Percentiles rank a stretch among this genome's conserved stretches.
Evolutionary conservation across 2,797 vertebrate genomes (phyloP).

Genomic region (Odontamblyopus rebecca): DNA sequence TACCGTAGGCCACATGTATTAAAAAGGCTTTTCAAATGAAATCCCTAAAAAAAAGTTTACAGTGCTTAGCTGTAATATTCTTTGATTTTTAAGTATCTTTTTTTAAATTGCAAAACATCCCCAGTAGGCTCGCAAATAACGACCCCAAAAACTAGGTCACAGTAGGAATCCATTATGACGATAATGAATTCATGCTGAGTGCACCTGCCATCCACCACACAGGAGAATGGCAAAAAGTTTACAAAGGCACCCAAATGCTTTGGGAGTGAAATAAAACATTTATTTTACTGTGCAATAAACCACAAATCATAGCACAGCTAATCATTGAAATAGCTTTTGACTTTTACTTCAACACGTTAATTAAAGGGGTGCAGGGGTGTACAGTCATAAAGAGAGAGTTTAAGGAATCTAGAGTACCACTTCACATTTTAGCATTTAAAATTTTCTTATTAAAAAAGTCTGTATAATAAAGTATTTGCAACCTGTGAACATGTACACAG

Average conservation of each 20-base stretch:
- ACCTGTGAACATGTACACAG: neutral
- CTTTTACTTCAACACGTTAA: neutral
- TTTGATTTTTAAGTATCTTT: slow-evolving; percentile 7
- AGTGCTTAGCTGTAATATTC: slow-evolving; percentile 1
- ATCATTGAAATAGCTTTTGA: neutral
- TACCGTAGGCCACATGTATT: neutral
- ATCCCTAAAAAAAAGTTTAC: neutral
- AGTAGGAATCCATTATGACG: slow-evolving; percentile 25
- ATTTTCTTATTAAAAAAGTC: neutral
- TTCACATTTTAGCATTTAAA: neutral
- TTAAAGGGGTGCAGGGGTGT: neutral
- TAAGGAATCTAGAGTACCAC: neutral
- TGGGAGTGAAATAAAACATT: neutral
- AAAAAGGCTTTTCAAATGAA: slow-evolving; percentile 1
- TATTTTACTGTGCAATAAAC: slow-evolving; percentile 8
- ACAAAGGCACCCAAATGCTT: slow-evolving; percentile 22
- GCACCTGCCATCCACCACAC: slow-evolving; percentile 23
- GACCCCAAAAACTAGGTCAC: slow-evolving; percentile 28
- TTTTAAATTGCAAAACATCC: slow-evolving; percentile 10
- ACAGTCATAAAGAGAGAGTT: neutral
- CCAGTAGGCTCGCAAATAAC: slow-evolving; percentile 5
- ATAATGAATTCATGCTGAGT: slow-evolving; percentile 22
- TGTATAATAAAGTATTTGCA: neutral
- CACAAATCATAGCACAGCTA: neutral
- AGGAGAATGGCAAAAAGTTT: slow-evolving; percentile 23